Percentiles rank a stretch among this genome's conserved stretches.
These are phyloP conservation scores for Chloromyia formosa DNA, from an alignment of 2,888 invertebrate genomes.

Conservation along the genomic window DNA sequence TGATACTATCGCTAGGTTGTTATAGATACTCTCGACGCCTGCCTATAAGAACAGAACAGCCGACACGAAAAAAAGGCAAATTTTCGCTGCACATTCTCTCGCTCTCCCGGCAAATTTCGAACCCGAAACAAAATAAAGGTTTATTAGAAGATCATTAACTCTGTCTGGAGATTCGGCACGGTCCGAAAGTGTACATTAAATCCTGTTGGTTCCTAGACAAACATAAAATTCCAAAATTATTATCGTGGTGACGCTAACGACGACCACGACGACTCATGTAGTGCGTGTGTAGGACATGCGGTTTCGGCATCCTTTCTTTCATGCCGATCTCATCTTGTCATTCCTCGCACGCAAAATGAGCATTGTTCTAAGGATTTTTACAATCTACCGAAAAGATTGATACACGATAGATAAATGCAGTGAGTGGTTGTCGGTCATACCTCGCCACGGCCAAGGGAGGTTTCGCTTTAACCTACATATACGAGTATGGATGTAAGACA, in stretches of 20 bases:
- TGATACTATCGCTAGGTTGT: constrained; percentile 18
- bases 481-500: not conserved
- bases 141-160: constrained; percentile 45
- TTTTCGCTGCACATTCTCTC: not conserved
- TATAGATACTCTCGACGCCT: constrained; percentile 39
- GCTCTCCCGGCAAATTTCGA: not conserved
- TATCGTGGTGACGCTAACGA: constrained; percentile 11
- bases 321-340: constrained; percentile 32
- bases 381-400: constrained; percentile 36
- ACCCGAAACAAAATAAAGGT: constrained; percentile 19
- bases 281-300: not conserved
- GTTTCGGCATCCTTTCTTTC: constrained; percentile 38
- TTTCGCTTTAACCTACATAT: constrained; percentile 38
- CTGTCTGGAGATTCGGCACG: constrained; percentile 42
- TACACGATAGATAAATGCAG: not conserved
- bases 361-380: constrained; percentile 16
- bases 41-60: not conserved
- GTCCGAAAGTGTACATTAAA: constrained; percentile 34
- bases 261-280: constrained; percentile 8
- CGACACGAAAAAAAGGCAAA: not conserved
- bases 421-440: too few species aligned
- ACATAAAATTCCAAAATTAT: constrained; percentile 36
- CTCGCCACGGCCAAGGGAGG: not conserved
- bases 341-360: constrained; percentile 1
- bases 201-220: constrained; percentile 33